These are phyloP conservation scores for human DNA, from an alignment of 2,113 vertebrate genomes.

Conservation along the genomic window DNA sequence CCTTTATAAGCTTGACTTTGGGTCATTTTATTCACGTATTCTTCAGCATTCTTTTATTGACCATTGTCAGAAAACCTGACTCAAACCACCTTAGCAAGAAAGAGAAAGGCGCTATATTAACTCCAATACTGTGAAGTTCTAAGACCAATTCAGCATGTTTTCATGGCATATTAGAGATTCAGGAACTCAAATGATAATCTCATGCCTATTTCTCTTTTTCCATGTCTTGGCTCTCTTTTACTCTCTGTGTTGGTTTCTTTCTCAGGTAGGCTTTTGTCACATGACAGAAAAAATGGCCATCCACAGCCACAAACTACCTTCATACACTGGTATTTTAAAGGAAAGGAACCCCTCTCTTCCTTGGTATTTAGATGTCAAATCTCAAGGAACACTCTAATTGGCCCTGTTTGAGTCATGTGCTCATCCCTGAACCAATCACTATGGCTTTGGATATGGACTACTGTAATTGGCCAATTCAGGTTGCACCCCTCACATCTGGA, in stretches of 20 bases:
- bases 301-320: background rate
- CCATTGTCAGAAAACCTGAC: slow-evolving; percentile 34
- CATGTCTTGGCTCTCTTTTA: background rate
- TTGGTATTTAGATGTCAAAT: background rate
- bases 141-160: background rate
- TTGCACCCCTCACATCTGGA: background rate
- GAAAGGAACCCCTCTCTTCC: background rate
- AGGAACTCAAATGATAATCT: background rate
- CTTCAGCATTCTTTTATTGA: background rate
- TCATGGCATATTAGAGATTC: background rate
- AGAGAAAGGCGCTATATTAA: background rate
- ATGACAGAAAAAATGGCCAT: background rate
- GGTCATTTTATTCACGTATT: slow-evolving; percentile 21
- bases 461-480: background rate
- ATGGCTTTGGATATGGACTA: background rate
- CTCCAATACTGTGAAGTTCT: background rate
- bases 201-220: background rate
- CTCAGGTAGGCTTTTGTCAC: background rate
- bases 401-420: background rate
- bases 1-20: background rate
- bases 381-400: slow-evolving; percentile 18
- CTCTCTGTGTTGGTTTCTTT: background rate
- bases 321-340: background rate
- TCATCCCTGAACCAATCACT: background rate
- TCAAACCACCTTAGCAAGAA: background rate